These are phyloP conservation scores for Hypomesus transpacificus DNA, from an alignment of 2,113 vertebrate species.

Conservation along the genomic window DNA sequence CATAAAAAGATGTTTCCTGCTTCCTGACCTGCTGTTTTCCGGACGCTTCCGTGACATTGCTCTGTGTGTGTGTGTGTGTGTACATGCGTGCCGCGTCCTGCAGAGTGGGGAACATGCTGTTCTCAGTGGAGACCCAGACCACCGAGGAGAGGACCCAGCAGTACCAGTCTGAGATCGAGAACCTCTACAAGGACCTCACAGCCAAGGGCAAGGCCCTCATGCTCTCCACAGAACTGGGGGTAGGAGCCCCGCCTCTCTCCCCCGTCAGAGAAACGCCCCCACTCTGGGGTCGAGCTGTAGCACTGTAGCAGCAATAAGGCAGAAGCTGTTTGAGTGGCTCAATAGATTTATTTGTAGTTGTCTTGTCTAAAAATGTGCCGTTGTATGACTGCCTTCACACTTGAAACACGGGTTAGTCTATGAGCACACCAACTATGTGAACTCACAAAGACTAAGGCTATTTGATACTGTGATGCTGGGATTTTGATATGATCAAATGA, in stretches of 20 bases:
- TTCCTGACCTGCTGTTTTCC: neutral
- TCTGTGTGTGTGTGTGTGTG: slow-evolving; percentile 22
- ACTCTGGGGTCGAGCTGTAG: too few species aligned
- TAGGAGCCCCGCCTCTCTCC: neutral
- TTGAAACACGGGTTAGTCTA: too few species aligned
- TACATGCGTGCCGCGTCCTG: slow-evolving; percentile 8
- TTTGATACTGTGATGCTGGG: too few species aligned
- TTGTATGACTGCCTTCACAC: too few species aligned
- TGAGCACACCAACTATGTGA: too few species aligned
- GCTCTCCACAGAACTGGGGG: slow-evolving; percentile 83
- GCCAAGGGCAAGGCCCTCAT: slow-evolving; percentile 89
- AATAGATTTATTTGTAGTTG: too few species aligned
- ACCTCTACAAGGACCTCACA: slow-evolving; percentile 93
- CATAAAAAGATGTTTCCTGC: neutral
- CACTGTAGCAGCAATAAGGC: too few species aligned
- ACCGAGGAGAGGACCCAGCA: slow-evolving; percentile 94
- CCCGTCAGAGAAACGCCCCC: too few species aligned
- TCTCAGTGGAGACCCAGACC: slow-evolving; percentile 96
- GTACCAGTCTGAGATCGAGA: slow-evolving; percentile 95
- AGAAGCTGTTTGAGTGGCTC: too few species aligned
- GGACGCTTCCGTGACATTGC: slow-evolving; percentile 4
- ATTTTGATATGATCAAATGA: too few species aligned
- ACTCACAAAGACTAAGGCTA: too few species aligned
- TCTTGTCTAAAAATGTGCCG: too few species aligned
- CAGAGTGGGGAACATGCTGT: slow-evolving; percentile 94